Evolutionary conservation across 2,797 vertebrate species (phyloP).

Genomic region (Molossus alvarezi): DNA sequence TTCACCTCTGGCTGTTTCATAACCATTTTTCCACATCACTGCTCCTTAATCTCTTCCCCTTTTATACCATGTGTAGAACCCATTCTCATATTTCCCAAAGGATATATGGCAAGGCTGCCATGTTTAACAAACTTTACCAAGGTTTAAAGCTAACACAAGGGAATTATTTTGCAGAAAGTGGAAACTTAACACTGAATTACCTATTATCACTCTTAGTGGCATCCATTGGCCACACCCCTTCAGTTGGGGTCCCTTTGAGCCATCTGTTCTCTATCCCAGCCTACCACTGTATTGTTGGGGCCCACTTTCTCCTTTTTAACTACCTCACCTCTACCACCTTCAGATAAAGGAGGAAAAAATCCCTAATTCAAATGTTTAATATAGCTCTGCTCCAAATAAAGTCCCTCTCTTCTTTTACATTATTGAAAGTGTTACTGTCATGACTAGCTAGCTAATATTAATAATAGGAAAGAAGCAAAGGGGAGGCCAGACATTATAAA

Average conservation of each 20-base stretch:
- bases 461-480: too few relatives aligned
- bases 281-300: not conserved
- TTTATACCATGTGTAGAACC: not conserved
- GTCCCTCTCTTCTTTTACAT: not conserved
- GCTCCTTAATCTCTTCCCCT: too few relatives aligned
- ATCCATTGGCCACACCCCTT: not conserved
- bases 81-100: slow-evolving; percentile 9
- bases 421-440: not conserved
- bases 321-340: not conserved
- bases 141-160: not conserved
- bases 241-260: not conserved
- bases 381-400: slow-evolving; percentile 6
- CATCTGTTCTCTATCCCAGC: not conserved
- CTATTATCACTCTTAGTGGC: not conserved
- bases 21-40: not conserved
- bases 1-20: not conserved
- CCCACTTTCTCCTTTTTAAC: slow-evolving; percentile 35
- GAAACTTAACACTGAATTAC: not conserved
- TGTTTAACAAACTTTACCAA: not conserved
- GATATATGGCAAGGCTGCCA: not conserved
- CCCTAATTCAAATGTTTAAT: not conserved
- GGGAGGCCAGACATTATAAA: too few relatives aligned
- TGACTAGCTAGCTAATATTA: too few relatives aligned
- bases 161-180: not conserved
- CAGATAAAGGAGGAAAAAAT: slow-evolving; percentile 49